Conservation (phyloP, 2,888 invertebrate species). For the Parnassius smintheus region DNA sequence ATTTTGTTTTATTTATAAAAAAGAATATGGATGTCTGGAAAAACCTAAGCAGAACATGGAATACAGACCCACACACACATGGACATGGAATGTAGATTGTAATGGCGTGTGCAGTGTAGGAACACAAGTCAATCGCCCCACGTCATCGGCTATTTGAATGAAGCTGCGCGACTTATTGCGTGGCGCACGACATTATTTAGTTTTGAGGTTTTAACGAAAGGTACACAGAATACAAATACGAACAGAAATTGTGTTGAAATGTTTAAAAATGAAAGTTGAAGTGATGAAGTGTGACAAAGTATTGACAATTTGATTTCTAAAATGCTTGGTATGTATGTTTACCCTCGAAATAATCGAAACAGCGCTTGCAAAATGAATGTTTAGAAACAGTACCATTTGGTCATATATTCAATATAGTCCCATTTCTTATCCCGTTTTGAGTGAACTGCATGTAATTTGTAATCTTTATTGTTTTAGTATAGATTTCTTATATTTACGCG, state of each 20-base stretch:
- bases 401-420: conserved; percentile 55
- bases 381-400: conserved; percentile 51
- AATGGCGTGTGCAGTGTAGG: conserved; percentile 39
- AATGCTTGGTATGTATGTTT: conserved; percentile 54
- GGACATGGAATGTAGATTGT: conserved; percentile 33
- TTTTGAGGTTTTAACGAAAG: conserved; percentile 33
- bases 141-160: conserved; percentile 74
- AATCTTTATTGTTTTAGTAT: conserved; percentile 52
- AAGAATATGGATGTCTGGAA: too few relatives aligned
- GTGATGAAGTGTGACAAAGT: conserved; percentile 46
- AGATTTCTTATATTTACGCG: too few relatives aligned
- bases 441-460: conserved; percentile 55
- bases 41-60: too few relatives aligned
- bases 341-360: conserved; percentile 53
- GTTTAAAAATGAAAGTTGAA: neutral
- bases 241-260: conserved; percentile 7
- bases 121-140: conserved; percentile 59
- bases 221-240: conserved; percentile 18
- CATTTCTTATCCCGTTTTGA: conserved; percentile 59
- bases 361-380: conserved; percentile 61
- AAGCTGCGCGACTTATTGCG: conserved; percentile 59
- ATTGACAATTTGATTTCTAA: conserved; percentile 47
- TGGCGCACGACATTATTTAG: conserved; percentile 62
- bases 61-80: conserved; percentile 13
- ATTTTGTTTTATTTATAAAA: too few relatives aligned